These are phyloP conservation scores for Cephus sareptanus DNA, from an alignment of 2,888 invertebrate genomes.

Conservation along the genomic window DNA sequence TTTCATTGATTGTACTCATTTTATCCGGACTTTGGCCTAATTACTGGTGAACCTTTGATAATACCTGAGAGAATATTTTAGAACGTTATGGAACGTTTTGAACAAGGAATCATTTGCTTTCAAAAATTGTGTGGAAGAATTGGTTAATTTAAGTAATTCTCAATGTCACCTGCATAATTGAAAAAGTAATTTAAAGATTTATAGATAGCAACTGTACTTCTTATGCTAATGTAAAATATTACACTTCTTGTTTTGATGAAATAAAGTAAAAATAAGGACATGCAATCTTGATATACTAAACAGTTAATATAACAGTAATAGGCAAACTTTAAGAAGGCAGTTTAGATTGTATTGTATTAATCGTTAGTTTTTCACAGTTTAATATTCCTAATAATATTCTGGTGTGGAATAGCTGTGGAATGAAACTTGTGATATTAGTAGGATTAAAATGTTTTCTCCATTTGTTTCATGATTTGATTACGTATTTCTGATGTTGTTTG, in stretches of 20 bases:
- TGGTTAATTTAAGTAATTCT: not conserved
- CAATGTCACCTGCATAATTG: not conserved
- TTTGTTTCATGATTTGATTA: not conserved
- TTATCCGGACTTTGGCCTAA: not conserved
- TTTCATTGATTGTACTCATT: not conserved
- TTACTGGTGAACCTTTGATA: not conserved
- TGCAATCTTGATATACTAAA: not conserved
- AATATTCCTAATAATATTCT: not conserved
- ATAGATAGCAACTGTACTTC: not conserved
- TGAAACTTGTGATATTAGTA: not conserved
- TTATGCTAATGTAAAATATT: too few species aligned
- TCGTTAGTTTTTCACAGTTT: not conserved
- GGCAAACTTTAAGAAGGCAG: not conserved
- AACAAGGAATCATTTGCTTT: not conserved
- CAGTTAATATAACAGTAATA: not conserved
- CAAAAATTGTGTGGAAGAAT: not conserved
- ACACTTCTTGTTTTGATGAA: too few species aligned
- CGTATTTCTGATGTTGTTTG: not conserved
- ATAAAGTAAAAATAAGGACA: not conserved
- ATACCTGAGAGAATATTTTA: not conserved
- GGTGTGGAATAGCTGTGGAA: not conserved
- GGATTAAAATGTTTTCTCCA: not conserved
- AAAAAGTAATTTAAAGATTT: not conserved
- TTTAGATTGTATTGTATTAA: not conserved
- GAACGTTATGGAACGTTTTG: not conserved